Base-by-base conservation (phyloP, 2,888 invertebrate species). In the Pediacus dermestoides region DNA sequence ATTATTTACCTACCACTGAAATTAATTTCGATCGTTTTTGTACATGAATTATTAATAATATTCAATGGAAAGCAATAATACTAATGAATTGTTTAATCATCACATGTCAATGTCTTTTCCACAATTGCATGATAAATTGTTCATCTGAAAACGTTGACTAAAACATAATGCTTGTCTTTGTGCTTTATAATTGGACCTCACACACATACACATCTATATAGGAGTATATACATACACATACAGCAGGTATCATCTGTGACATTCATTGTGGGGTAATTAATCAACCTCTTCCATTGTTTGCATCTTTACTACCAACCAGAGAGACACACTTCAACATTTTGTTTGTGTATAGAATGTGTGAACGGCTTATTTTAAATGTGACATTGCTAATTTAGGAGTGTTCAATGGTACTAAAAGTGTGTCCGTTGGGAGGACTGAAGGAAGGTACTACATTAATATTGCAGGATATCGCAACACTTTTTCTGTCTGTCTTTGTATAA, bases 201-300 rank as follows among this genome's bases (percentile, higher is more conserved):
- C 23, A 23, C 23, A 23, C 10, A n/a, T 34, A 26, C 26, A 11
- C 12, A 9, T 15, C 26, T n/a, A 18, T 8, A 26, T 34, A 18
- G 16, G 34, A 34, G 25, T 26, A 26, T 26, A 34, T 26, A 16
- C 26, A 22, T 21, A 11, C 23, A 16, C n/a, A 8, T 7, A 26
- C 22, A 25, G 34, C 22, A 48, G 44, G 44, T 42, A 48, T 46
- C 43, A 48, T 45, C 45, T 37, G 43, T 43, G 45, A 43, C 45
- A 45, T 43, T 45, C 44, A 45, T 48, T 46, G 37, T 34, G 37
- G 36, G 28, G 41, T 38, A 48, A 48, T 48, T 43, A 48, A 48
- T 48, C 48, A 48, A 43, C n/a, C n/a, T 43, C 39, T 30, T 30
- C 45, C 25, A 46, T 48, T 48, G 48, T 48, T 48, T 48, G 34